Evolutionary conservation across 2,797 vertebrate species (phyloP).

Genomic region (Craterocephalus amniculus): DNA sequence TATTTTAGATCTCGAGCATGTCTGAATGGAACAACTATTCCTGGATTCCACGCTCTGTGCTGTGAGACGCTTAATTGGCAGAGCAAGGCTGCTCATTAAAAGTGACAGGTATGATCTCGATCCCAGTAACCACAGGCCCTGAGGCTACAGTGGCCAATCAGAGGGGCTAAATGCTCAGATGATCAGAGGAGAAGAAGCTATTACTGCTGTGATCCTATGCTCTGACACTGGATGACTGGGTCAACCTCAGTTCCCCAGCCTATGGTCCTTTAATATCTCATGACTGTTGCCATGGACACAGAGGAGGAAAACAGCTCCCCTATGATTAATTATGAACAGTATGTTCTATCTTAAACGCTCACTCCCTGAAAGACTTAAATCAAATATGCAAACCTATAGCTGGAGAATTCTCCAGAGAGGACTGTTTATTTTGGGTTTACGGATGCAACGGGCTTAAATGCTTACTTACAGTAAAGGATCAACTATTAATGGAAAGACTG

Average conservation of each 20-base stretch:
- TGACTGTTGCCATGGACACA: conserved; percentile 69
- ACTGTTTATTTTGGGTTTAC: not conserved
- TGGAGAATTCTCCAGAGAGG: not conserved
- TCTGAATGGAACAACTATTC: conserved; percentile 14
- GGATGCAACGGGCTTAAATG: conserved; percentile 31
- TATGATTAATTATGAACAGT: conserved; percentile 51
- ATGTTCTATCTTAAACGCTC: conserved; percentile 8
- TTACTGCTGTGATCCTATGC: conserved; percentile 37
- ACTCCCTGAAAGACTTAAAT: not conserved
- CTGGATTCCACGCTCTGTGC: conserved; percentile 2
- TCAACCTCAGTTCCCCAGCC: conserved; percentile 12
- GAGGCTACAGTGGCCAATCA: conserved; percentile 29
- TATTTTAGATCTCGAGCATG: conserved; percentile 20
- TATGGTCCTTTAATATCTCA: conserved; percentile 32
- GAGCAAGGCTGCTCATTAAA: conserved; percentile 50
- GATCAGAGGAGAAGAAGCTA: conserved; percentile 34
- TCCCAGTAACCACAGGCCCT: conserved; percentile 25
- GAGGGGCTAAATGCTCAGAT: conserved; percentile 47
- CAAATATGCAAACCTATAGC: conserved; percentile 4
- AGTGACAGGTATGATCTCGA: conserved; percentile 52
- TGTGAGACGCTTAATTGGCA: conserved; percentile 43
- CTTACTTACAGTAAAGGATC: conserved; percentile 32
- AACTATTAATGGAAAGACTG: conserved; percentile 15
- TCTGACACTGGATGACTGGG: conserved; percentile 15
- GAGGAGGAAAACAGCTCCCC: conserved; percentile 40